A percentile compares a stretch with the other conserved stretches of the same genome.
Conservation (phyloP, 1,140 invertebrate species). For the Bombus soroeensis region DNA sequence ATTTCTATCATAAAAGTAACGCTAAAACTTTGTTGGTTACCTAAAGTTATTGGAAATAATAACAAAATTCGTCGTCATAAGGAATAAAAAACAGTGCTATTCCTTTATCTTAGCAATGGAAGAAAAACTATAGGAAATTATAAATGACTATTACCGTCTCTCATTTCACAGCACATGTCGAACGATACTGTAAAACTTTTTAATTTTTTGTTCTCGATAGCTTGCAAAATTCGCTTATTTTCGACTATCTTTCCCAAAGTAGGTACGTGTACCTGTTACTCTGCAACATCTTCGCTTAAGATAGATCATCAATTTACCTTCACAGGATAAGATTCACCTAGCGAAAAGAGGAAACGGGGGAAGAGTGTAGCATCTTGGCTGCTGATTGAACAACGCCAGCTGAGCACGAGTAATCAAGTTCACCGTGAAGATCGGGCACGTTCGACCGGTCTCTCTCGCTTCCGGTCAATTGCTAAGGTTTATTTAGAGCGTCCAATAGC, state of each 20-base stretch:
- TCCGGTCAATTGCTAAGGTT: conserved; percentile 44
- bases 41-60: no score
- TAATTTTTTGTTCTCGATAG: not conserved
- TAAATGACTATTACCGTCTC: no score
- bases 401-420: conserved; percentile 35
- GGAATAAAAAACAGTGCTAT: no score
- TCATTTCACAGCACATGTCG: no score
- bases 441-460: conserved; percentile 23
- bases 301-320: not conserved
- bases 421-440: conserved; percentile 33
- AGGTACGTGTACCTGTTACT: conserved; percentile 11
- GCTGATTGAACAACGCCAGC: conserved; percentile 27
- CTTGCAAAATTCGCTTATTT: not conserved
- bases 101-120: no score
- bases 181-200: no score
- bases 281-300: not conserved
- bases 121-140: no score
- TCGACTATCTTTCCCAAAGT: not conserved
- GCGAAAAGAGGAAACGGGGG: not conserved
- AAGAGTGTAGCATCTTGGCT: not conserved
- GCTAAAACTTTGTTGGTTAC: no score
- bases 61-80: no score
- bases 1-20: no score
- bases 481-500: conserved; percentile 60
- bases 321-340: not conserved